phyloP scores from a whole-genome alignment of 2,113 vertebrate species.

The Xyliphius kryptos region DNA sequence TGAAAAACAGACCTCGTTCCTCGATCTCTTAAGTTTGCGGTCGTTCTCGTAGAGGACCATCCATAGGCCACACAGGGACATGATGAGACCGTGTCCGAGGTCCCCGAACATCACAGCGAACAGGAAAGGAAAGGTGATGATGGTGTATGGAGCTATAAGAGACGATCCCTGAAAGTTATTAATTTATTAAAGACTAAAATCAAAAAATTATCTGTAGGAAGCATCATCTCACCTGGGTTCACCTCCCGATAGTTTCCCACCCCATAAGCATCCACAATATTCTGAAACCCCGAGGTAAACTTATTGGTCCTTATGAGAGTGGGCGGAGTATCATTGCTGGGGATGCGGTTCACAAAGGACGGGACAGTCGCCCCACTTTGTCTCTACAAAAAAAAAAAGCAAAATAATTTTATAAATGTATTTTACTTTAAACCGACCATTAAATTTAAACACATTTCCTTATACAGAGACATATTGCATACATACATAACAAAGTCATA shows the following conservation, averaged over 20 bases:
- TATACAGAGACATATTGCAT: too few species aligned
- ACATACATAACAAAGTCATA: too few species aligned
- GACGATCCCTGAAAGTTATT: neutral
- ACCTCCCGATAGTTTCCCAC: slow-evolving; percentile 88
- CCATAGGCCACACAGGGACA: slow-evolving; percentile 82
- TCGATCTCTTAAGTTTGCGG: slow-evolving; percentile 74
- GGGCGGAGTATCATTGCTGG: slow-evolving; percentile 82
- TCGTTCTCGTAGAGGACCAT: slow-evolving; percentile 85
- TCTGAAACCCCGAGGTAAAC: slow-evolving; percentile 95
- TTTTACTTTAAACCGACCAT: neutral
- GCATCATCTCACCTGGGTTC: slow-evolving; percentile 76
- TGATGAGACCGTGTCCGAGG: slow-evolving; percentile 84
- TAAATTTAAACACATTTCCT: too few species aligned
- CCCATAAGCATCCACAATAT: slow-evolving; percentile 94
- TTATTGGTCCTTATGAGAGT: slow-evolving; percentile 93
- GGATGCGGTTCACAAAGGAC: slow-evolving; percentile 92
- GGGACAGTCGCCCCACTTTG: slow-evolving; percentile 82
- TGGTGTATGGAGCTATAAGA: slow-evolving; percentile 83
- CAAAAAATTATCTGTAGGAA: neutral
- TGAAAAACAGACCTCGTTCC: slow-evolving; percentile 73
- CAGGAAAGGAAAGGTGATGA: slow-evolving; percentile 93
- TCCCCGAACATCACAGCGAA: slow-evolving; percentile 98
- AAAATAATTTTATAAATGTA: too few species aligned
- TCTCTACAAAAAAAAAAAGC: slow-evolving; percentile 64
- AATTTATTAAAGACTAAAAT: too few species aligned